Conservation (phyloP, 2,888 invertebrate species). For the Caenorhabditis sp. region DNA sequence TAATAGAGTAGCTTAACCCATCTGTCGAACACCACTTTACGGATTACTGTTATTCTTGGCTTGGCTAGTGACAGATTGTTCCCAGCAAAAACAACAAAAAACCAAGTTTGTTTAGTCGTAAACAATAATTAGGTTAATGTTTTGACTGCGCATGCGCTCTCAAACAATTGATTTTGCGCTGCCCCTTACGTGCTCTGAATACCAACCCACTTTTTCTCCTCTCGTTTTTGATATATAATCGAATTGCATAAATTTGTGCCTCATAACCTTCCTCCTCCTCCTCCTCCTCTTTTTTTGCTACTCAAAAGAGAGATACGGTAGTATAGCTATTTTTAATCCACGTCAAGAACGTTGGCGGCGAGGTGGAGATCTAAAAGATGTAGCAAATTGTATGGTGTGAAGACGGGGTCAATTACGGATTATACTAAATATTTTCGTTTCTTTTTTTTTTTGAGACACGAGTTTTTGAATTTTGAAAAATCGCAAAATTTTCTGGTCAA, state of each 20-base stretch:
- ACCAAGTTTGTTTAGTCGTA: background rate
- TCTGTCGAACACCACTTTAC: background rate
- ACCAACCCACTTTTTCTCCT: background rate
- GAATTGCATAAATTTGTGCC: constrained; percentile 7
- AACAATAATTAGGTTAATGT: background rate
- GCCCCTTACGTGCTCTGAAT: background rate
- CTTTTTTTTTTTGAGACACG: background rate
- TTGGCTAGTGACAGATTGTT: background rate
- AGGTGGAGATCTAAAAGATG: background rate
- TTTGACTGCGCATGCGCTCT: no score
- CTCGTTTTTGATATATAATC: constrained; percentile 8
- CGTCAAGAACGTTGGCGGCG: background rate
- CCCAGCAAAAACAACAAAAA: background rate
- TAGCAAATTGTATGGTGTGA: background rate
- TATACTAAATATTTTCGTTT: background rate
- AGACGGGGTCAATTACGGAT: background rate
- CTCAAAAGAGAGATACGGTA: constrained; percentile 5
- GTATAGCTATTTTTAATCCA: constrained; percentile 1
- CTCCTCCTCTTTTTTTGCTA: background rate
- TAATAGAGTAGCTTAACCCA: background rate
- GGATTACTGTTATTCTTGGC: background rate
- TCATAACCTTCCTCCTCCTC: background rate
- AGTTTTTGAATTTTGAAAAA: no score
- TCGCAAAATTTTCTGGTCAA: no score
- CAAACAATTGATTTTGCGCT: no score